Base-by-base conservation (phyloP, 2,888 invertebrate genomes). In the Yponomeuta cagnagella region DNA sequence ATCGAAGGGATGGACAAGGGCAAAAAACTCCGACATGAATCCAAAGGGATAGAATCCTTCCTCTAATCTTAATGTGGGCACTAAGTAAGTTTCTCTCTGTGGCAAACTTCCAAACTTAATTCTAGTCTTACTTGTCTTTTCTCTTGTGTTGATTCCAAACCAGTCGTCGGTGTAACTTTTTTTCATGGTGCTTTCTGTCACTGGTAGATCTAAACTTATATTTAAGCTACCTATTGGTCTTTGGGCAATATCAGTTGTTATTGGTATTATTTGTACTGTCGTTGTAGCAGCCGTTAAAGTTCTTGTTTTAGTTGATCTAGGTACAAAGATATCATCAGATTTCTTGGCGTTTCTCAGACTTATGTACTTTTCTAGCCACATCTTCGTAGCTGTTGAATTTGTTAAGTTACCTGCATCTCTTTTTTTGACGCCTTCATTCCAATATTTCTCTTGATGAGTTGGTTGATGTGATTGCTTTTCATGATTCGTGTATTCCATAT, bases 31-130 rank as follows among this genome's bases (percentile, higher is more conserved):
- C 12, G 95, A 93, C 80, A 95, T 92, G 81, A 94, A 94, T 77
- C 93, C 90, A 82, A 95, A 95, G 75, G 94, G 88, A 80, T 94
- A 93, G 80, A 94, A 90, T 75, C 94, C 93, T 72, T 94, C 93
- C 72, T 94, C 93, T 73, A 95, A 86, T 78, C 93, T 92, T 76
- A 95, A 88, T 74, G 88, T 82, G 68, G 92, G 92, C 80, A 92
- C 87, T 79, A 92, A 85, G 82, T 93, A 93, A 74, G 83, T 88
- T 79, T 89, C 89, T 74, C 84, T 86, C 76, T 91, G 91, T 72
- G 92, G 92, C 71, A 89, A 80, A 73, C 85, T 83, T 77, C 84
- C 88, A 82, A 92, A 93, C 84, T 88, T 86, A 84, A 93, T 92
- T 82, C 87, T 85, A 75, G 82, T 87, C 75, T 77, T 83, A 74